A percentile compares a stretch with the other conserved stretches of the same genome.
Conservation (phyloP, 1,140 invertebrate species). For the Phocides pigmalion region DNA sequence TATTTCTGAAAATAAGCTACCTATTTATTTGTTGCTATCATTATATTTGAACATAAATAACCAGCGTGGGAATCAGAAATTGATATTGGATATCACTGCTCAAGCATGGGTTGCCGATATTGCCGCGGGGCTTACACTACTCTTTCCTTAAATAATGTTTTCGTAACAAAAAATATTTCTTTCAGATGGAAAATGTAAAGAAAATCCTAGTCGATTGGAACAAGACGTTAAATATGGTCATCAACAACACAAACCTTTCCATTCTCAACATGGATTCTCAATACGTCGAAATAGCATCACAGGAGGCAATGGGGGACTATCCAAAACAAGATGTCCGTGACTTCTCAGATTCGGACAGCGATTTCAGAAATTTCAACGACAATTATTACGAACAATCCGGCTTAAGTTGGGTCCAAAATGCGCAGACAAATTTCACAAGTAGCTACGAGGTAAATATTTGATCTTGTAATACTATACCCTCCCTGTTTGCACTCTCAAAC, state of each 20-base stretch:
- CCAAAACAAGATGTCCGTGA: slow-evolving; percentile 51
- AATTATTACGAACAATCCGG: slow-evolving; percentile 54
- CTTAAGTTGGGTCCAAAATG: slow-evolving; percentile 52
- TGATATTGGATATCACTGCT: too few relatives aligned
- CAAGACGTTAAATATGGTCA: slow-evolving; percentile 64
- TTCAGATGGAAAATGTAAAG: slow-evolving; percentile 69
- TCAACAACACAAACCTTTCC: slow-evolving; percentile 60
- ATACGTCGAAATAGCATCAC: slow-evolving; percentile 51
- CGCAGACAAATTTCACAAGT: slow-evolving; percentile 40
- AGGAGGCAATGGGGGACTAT: slow-evolving; percentile 69
- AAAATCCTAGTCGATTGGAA: slow-evolving; percentile 73
- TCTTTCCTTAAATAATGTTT: neutral
- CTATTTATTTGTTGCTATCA: too few relatives aligned
- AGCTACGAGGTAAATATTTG: slow-evolving; percentile 42
- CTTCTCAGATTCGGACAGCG: slow-evolving; percentile 60
- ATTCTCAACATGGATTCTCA: slow-evolving; percentile 55
- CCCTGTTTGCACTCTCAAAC: slow-evolving; percentile 6
- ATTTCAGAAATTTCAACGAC: slow-evolving; percentile 51
- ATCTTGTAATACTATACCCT: slow-evolving; percentile 1
- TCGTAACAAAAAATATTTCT: slow-evolving; percentile 21
- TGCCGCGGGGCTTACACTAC: too few relatives aligned
- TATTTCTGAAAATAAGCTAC: too few relatives aligned
- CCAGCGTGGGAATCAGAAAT: too few relatives aligned
- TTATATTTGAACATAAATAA: too few relatives aligned
- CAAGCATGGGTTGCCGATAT: too few relatives aligned